A percentile compares a stretch with the other conserved stretches of the same genome.
Evolutionary conservation across 2,888 invertebrate species (phyloP).

Genomic region (Apodemia duryi): DNA sequence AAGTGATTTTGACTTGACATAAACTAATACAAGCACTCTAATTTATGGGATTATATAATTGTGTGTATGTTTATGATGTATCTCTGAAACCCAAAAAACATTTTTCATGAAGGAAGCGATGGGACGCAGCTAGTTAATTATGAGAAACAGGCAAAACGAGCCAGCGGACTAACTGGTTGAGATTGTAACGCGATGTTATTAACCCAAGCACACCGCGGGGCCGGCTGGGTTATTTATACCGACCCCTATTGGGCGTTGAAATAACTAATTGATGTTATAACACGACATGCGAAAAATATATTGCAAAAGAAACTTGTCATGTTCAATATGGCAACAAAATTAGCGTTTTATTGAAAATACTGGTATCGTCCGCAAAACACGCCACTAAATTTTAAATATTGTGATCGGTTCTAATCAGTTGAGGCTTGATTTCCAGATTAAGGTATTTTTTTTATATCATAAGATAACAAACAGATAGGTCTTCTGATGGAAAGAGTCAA

Average conservation of each 20-base stretch:
- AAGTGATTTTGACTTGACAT: no score
- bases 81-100: background rate
- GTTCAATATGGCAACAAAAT: background rate
- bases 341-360: background rate
- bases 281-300: background rate
- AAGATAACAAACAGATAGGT: no score
- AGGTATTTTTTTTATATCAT: no score
- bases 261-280: constrained; percentile 9
- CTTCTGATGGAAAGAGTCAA: no score
- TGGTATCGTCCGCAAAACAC: background rate
- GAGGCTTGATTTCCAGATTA: no score
- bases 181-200: background rate
- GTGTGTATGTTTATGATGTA: background rate
- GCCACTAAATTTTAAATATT: background rate
- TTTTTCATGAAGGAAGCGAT: background rate
- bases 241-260: constrained; percentile 4
- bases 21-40: no score
- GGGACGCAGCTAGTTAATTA: background rate
- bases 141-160: constrained; percentile 1
- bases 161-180: constrained; percentile 5
- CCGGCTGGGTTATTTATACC: background rate
- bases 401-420: no score
- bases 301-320: background rate
- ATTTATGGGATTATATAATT: no score
- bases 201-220: background rate